Percentiles rank a stretch among this genome's conserved stretches.
phyloP scores from a whole-genome alignment of 2,888 invertebrate species.

The Aspidiotus rigidus region DNA sequence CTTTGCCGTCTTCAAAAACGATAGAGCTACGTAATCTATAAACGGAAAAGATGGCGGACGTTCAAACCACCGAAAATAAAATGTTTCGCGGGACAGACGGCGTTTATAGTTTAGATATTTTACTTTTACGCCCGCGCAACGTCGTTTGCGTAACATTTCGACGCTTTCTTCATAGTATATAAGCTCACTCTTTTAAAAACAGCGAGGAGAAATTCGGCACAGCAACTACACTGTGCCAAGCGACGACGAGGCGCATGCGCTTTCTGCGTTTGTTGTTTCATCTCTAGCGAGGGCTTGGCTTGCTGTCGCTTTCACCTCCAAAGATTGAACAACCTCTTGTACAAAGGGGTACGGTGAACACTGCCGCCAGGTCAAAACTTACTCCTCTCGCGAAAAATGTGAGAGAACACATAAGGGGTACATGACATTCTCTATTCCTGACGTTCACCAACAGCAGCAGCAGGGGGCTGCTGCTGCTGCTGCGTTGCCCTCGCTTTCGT shows the following conservation, averaged over 20 bases:
- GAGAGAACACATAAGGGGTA: slow-evolving; percentile 16
- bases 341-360: slow-evolving; percentile 25
- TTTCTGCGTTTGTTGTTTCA: slow-evolving; percentile 30
- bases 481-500: neutral
- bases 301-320: slow-evolving; percentile 20
- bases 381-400: slow-evolving; percentile 5
- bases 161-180: slow-evolving; percentile 11
- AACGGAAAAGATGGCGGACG: slow-evolving; percentile 28
- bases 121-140: slow-evolving; percentile 23
- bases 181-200: neutral
- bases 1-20: too few species aligned
- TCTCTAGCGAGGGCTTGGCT: slow-evolving; percentile 32
- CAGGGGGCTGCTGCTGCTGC: too few species aligned
- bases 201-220: slow-evolving; percentile 16
- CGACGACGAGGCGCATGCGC: slow-evolving; percentile 24
- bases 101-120: slow-evolving; percentile 18
- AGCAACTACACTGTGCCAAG: slow-evolving; percentile 10
- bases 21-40: too few species aligned
- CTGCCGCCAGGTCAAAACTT: slow-evolving; percentile 29
- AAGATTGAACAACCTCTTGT: slow-evolving; percentile 20
- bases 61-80: slow-evolving; percentile 3
- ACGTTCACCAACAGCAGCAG: slow-evolving; percentile 22
- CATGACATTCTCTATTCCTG: slow-evolving; percentile 22
- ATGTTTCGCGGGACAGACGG: neutral
- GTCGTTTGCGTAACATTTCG: slow-evolving; percentile 24